Conservation (phyloP, 2,888 invertebrate species). For the Cheilosia scutellata region DNA sequence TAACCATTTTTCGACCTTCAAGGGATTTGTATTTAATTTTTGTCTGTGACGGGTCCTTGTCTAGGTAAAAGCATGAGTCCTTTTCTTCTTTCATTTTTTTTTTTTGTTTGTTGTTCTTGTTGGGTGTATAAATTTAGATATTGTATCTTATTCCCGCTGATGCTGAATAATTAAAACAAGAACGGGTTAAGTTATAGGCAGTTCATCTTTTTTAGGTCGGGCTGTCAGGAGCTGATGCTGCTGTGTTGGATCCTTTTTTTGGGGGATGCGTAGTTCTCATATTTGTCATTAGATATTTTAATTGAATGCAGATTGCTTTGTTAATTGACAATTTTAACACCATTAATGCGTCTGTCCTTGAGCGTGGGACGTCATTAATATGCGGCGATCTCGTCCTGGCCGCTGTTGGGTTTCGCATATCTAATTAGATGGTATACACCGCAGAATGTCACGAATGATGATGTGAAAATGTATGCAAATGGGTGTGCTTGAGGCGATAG, state of each 20-base stretch:
- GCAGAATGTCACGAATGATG: slow-evolving; percentile 44
- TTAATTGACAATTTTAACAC: slow-evolving; percentile 74
- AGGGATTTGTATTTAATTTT: slow-evolving; percentile 38
- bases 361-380: not conserved
- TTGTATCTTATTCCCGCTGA: slow-evolving; percentile 59
- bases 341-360: slow-evolving; percentile 43
- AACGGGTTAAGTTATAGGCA: slow-evolving; percentile 50
- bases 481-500: slow-evolving; percentile 40
- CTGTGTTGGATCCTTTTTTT: slow-evolving; percentile 23
- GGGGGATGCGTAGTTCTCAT: slow-evolving; percentile 30
- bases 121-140: slow-evolving; percentile 29
- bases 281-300: slow-evolving; percentile 69
- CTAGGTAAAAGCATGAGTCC: too few species aligned
- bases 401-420: slow-evolving; percentile 52
- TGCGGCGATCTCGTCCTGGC: not conserved
- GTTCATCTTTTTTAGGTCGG: not conserved
- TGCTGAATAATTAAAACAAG: slow-evolving; percentile 60
- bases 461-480: slow-evolving; percentile 66
- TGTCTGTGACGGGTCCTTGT: not conserved
- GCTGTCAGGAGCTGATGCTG: not conserved
- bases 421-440: slow-evolving; percentile 43
- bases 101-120: not conserved
- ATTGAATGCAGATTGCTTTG: slow-evolving; percentile 74
- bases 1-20: slow-evolving; percentile 32
- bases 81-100: slow-evolving; percentile 1